phyloP scores from a whole-genome alignment of 2,113 vertebrate species.

The Pelmatolapia mariae region DNA sequence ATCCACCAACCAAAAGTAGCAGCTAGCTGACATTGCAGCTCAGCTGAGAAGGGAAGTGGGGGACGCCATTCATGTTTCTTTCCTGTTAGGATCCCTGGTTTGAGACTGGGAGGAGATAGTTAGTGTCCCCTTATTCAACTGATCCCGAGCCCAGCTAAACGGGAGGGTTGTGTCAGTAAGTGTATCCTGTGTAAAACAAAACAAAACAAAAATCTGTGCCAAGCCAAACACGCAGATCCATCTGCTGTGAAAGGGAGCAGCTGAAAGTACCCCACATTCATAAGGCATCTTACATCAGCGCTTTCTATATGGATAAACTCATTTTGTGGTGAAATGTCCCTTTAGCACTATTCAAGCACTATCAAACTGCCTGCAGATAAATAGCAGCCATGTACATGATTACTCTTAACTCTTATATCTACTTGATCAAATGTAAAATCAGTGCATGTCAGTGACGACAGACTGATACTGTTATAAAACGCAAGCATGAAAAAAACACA shows the following conservation, averaged over 20 bases:
- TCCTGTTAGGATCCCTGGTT: not conserved
- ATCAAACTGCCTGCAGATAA: not conserved
- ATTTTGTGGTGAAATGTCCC: not conserved
- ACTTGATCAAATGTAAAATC: not conserved
- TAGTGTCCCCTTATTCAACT: not conserved
- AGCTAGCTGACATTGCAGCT: not conserved
- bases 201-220: not conserved
- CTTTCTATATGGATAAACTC: not conserved
- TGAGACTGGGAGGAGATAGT: not conserved
- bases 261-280: not conserved
- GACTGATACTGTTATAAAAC: not conserved
- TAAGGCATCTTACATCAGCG: accelerated
- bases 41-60: not conserved
- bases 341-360: not conserved
- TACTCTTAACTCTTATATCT: not conserved
- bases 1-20: not conserved
- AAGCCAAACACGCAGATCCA: not conserved
- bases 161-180: not conserved
- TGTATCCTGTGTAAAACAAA: not conserved
- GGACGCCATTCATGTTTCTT: not conserved
- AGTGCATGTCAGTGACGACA: not conserved
- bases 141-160: not conserved
- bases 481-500: not conserved
- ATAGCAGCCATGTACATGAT: not conserved
- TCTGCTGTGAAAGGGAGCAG: not conserved